Conservation (phyloP, 2,888 invertebrate species). For the Drosophila gaucha region DNA sequence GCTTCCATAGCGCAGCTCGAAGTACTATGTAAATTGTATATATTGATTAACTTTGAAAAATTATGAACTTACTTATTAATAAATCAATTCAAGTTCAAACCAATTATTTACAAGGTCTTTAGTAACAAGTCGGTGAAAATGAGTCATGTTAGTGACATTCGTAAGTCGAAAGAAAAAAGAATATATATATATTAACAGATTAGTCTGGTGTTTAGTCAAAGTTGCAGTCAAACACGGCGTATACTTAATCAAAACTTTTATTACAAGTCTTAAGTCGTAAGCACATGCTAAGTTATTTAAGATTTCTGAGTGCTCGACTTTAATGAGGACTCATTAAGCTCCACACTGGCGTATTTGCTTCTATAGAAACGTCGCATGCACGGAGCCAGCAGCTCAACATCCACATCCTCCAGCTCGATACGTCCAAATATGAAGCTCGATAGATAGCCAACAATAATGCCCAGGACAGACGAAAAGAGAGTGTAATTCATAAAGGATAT, state of each 20-base stretch:
- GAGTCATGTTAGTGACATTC: conserved; percentile 17
- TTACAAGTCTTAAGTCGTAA: conserved; percentile 33
- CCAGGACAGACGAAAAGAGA: conserved; percentile 87
- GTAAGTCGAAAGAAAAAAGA: neutral
- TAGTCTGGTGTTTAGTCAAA: neutral
- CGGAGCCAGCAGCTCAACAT: conserved; percentile 88
- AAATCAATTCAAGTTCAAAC: neutral
- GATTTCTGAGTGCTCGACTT: conserved; percentile 33
- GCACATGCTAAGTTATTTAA: conserved; percentile 30
- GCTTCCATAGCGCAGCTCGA: conserved; percentile 89
- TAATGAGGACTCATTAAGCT: conserved; percentile 60
- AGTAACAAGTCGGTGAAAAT: neutral
- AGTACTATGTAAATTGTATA: conserved; percentile 86
- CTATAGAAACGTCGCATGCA: conserved; percentile 86
- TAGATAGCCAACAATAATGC: conserved; percentile 86
- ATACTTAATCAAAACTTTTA: conserved; percentile 38
- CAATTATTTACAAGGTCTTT: conserved; percentile 4
- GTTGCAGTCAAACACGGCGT: conserved; percentile 22
- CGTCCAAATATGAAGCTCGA: conserved; percentile 86
- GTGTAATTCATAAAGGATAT: conserved; percentile 91
- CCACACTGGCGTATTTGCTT: conserved; percentile 73
- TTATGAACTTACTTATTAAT: neutral
- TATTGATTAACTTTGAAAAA: neutral
- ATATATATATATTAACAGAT: neutral
- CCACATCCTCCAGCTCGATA: conserved; percentile 86